A percentile compares a stretch with the other conserved stretches of the same genome.
phyloP scores from a whole-genome alignment of 2,888 invertebrate species.

The Sphinx pinastri region DNA sequence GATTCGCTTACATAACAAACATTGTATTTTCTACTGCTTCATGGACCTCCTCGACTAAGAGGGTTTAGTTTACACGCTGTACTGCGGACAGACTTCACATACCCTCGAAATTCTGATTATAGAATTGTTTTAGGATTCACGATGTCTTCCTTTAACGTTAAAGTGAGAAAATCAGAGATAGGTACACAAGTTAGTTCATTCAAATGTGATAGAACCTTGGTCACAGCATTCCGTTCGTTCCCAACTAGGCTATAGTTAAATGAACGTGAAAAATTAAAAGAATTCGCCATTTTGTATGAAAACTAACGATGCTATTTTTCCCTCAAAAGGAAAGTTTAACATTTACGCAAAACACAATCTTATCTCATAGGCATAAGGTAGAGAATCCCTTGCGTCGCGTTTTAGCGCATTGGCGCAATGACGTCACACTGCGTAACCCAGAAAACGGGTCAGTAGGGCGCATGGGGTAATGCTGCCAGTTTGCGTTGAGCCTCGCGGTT shows the following conservation, averaged over 20 bases:
- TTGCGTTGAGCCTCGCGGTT: slow-evolving; percentile 21
- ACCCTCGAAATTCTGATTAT: no score
- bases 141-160: no score
- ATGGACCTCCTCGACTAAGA: no score
- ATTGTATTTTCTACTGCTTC: no score
- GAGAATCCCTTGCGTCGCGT: slow-evolving; percentile 44
- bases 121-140: no score
- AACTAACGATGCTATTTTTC: neutral
- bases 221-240: no score
- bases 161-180: no score
- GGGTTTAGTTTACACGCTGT: no score
- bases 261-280: neutral
- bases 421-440: slow-evolving; percentile 71
- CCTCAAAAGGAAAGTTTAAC: neutral
- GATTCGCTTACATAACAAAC: no score
- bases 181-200: no score
- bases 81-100: no score
- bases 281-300: neutral
- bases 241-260: neutral
- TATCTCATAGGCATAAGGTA: slow-evolving; percentile 38
- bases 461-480: slow-evolving; percentile 24
- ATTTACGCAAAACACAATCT: neutral
- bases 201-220: no score
- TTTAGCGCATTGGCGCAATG: slow-evolving; percentile 68
- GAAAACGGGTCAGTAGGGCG: slow-evolving; percentile 63